Base-by-base conservation (phyloP, 23 tunicate genomes). In the Botrylloides violaceus region DNA sequence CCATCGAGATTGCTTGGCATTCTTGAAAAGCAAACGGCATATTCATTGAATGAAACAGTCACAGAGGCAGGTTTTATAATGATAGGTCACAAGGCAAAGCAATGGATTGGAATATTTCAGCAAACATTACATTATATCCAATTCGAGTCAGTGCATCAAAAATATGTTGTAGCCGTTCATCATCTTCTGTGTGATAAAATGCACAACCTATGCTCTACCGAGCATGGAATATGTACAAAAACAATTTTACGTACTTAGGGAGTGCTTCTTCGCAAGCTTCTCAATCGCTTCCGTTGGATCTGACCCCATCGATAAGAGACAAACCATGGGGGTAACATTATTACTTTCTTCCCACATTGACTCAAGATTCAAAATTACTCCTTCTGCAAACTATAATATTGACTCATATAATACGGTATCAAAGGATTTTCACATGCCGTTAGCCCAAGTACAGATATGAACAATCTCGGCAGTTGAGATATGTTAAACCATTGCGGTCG, bases 241-340 rank as follows among this genome's bases (percentile, higher is more conserved):
- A n/a, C n/a, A n/a, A n/a, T n/a, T n/a, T 15, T 26, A 59, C 70
- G 32, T 61, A 87, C 95, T 75, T 61, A 87, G 66, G 23, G 65
- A 71, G 20, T 64, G 76, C 47, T 82, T 88, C 61, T 92, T 92
- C 19, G 98, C 92, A 19, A 92, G 86, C 64, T 84, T 84, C 58
- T 92, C 98, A 66, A 92, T 92, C 23, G 93, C 81, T 33, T 92
- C 98, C 2, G 98, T 92, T 21, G 98, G 98, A 64, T 92, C 98
- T 3, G 98, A 92, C 15, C 98, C 98, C 86, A 84, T 86, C 12
- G 98, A 92, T 3, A 92, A 63, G 39, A 92, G 78, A 58, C 98
- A 92, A 1, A 92, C 76, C 86, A 92, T 76, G 18, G 98, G 98
- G 2, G 86, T 84, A 3, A 7, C 49, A 32, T 19, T 30, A 47